phyloP scores from a whole-genome alignment of 2,113 vertebrate species.

The Aythya baeri region DNA sequence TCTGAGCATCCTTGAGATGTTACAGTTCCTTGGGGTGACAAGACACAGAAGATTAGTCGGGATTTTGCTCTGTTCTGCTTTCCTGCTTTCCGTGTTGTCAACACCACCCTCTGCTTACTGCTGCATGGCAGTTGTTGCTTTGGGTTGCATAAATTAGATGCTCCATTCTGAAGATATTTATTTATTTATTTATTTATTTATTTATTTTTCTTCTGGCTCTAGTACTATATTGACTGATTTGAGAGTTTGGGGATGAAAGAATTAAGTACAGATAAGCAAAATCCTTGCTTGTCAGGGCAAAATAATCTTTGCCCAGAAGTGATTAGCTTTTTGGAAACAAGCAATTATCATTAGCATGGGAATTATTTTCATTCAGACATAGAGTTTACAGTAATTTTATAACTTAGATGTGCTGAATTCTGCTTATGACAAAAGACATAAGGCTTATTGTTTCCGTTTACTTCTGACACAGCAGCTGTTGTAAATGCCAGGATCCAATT shows the following conservation, averaged over 20 bases:
- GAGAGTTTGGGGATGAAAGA: not conserved
- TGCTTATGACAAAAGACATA: not conserved
- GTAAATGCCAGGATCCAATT: conserved; percentile 5
- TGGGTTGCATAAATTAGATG: no score
- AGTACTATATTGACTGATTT: not conserved
- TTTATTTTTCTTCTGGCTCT: not conserved
- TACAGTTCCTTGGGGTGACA: no score
- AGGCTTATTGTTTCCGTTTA: not conserved
- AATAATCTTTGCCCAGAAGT: not conserved
- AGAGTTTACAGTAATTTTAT: not conserved
- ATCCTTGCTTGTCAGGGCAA: not conserved
- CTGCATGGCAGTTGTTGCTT: not conserved
- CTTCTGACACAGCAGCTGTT: not conserved
- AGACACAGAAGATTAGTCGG: not conserved
- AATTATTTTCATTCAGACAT: conserved; percentile 9
- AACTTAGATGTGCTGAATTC: not conserved
- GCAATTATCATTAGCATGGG: not conserved
- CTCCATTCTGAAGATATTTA: not conserved
- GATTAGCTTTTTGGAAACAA: not conserved
- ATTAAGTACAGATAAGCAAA: not conserved
- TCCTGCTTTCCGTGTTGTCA: not conserved
- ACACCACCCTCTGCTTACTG: not conserved
- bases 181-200: not conserved
- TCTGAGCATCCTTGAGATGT: no score
- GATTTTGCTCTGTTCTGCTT: not conserved